Evolutionary conservation across 2,113 vertebrate genomes (phyloP).

Genomic region (Hystrix brachyura): DNA sequence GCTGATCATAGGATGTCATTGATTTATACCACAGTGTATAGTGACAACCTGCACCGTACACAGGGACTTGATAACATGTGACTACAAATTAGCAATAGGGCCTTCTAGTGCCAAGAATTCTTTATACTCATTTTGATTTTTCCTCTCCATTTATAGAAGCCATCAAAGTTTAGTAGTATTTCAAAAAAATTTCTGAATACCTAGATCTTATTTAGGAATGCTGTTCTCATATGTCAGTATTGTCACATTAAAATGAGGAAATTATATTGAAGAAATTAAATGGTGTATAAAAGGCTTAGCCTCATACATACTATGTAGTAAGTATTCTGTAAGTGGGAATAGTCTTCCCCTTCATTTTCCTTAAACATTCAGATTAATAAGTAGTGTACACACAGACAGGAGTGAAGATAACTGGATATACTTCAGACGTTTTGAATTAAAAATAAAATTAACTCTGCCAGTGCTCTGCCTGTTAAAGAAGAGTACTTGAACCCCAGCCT

Average conservation of each 20-base stretch:
- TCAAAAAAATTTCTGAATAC: conserved; percentile 21
- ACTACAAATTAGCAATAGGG: background rate
- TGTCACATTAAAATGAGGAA: conserved; percentile 38
- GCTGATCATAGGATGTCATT: no score
- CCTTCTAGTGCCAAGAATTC: background rate
- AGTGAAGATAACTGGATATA: background rate
- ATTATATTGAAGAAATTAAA: conserved; percentile 7
- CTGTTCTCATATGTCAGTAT: background rate
- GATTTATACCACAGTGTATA: background rate
- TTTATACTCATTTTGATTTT: background rate
- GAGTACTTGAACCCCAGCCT: background rate
- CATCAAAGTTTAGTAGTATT: background rate
- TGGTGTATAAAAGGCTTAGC: background rate
- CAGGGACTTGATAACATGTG: background rate
- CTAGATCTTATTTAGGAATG: background rate
- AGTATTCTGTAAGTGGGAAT: background rate
- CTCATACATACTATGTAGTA: background rate
- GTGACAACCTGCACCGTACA: fast-evolving
- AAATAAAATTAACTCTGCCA: background rate
- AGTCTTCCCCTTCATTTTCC: background rate
- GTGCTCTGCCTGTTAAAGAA: background rate
- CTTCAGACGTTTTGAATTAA: background rate
- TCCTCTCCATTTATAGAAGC: background rate
- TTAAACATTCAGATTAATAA: background rate
- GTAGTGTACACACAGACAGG: background rate